These are phyloP conservation scores for Pristis pectinata DNA, from an alignment of 2,797 vertebrate species.

Conservation along the genomic window DNA sequence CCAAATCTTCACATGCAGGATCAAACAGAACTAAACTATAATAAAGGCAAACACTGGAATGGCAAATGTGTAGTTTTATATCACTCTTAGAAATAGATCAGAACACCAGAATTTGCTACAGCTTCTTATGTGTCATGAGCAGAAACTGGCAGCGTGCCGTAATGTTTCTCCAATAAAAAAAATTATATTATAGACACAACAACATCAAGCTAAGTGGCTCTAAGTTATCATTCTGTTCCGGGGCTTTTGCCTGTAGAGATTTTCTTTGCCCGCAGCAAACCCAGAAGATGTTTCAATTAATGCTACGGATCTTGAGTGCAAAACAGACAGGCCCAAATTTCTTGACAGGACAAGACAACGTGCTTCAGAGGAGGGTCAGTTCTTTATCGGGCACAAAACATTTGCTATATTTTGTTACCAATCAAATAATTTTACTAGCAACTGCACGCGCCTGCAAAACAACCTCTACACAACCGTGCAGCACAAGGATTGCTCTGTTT, in stretches of 20 bases:
- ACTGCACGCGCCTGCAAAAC: background rate
- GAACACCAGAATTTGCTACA: background rate
- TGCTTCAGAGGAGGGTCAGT: background rate
- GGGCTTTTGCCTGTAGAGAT: background rate
- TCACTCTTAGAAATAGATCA: background rate
- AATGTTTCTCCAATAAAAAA: background rate
- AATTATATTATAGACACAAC: background rate
- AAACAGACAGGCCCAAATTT: background rate
- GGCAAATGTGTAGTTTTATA: background rate
- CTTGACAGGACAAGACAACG: too few species aligned
- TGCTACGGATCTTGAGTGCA: background rate
- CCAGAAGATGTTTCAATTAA: background rate
- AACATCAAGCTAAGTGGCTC: background rate
- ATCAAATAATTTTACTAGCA: background rate
- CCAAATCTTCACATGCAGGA: background rate
- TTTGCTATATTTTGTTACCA: background rate
- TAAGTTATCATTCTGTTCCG: background rate
- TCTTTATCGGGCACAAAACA: background rate
- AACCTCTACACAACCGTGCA: background rate
- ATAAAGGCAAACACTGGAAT: background rate
- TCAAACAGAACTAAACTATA: background rate
- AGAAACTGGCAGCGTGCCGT: background rate
- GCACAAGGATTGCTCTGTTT: background rate
- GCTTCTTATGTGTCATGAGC: background rate
- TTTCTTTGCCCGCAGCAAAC: background rate